These are phyloP conservation scores for Sycophaga agraensis DNA, from an alignment of 1,140 invertebrate genomes.

Conservation along the genomic window DNA sequence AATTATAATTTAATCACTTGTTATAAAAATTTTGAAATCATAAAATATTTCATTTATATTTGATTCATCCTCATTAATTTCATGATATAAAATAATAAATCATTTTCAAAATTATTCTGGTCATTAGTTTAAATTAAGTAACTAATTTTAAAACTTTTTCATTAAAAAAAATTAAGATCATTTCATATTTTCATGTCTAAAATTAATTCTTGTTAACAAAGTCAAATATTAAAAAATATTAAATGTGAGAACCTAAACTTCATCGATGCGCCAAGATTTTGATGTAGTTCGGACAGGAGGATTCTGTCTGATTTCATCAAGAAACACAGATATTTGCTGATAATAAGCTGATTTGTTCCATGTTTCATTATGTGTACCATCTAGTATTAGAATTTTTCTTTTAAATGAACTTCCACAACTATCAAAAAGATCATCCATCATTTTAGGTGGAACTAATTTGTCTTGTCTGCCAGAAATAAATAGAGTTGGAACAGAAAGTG, in stretches of 20 bases:
- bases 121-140: no score
- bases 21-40: no score
- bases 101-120: background rate
- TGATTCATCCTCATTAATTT: no score
- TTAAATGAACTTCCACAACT: conserved; percentile 71
- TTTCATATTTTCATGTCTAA: background rate
- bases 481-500: conserved; percentile 69
- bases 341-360: conserved; percentile 72
- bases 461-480: conserved; percentile 83
- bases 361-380: conserved; percentile 86
- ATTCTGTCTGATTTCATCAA: conserved; percentile 55
- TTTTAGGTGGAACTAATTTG: conserved; percentile 78
- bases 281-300: conserved; percentile 36
- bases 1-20: background rate
- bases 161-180: background rate
- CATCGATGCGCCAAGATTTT: conserved; percentile 46
- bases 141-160: no score
- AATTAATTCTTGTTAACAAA: background rate
- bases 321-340: conserved; percentile 60
- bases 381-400: conserved; percentile 69
- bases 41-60: no score
- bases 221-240: background rate
- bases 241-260: conserved; percentile 45
- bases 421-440: conserved; percentile 80
- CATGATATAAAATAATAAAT: background rate